phyloP scores from a whole-genome alignment of 2,113 vertebrate species.

The Dinomys branickii region DNA sequence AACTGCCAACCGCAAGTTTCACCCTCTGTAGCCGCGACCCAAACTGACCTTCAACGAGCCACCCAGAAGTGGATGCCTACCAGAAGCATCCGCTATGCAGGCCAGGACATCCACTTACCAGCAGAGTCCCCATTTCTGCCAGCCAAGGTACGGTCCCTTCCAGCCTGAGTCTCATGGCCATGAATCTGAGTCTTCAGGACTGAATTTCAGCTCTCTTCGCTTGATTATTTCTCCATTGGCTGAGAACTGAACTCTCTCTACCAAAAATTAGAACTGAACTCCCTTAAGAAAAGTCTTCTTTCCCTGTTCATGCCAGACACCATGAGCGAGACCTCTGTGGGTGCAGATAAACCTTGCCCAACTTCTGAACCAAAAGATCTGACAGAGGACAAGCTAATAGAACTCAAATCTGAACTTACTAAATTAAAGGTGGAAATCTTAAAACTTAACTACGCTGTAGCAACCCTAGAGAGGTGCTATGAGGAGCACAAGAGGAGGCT shows the following conservation, averaged over 20 bases:
- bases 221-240: neutral
- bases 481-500: slow-evolving; percentile 93
- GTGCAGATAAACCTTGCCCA: neutral
- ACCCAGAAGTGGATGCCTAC: neutral
- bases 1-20: neutral
- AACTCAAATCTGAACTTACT: slow-evolving; percentile 50
- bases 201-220: neutral
- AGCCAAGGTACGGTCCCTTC: neutral
- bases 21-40: accelerated
- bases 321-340: neutral
- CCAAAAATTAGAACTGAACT: slow-evolving; percentile 67
- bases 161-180: neutral
- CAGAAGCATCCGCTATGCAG: accelerated
- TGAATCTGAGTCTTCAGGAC: neutral
- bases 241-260: neutral
- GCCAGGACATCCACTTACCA: accelerated
- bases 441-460: slow-evolving; percentile 91
- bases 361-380: neutral
- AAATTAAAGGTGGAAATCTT: slow-evolving; percentile 95
- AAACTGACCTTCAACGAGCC: accelerated
- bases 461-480: slow-evolving; percentile 93
- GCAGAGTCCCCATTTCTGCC: accelerated
- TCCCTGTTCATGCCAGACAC: neutral
- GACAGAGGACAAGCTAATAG: neutral
- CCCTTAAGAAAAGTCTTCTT: slow-evolving; percentile 44